A percentile compares a stretch with the other conserved stretches of the same genome.
Evolutionary conservation across 2,113 vertebrate genomes (phyloP).

Genomic region (Mobula hypostoma): DNA sequence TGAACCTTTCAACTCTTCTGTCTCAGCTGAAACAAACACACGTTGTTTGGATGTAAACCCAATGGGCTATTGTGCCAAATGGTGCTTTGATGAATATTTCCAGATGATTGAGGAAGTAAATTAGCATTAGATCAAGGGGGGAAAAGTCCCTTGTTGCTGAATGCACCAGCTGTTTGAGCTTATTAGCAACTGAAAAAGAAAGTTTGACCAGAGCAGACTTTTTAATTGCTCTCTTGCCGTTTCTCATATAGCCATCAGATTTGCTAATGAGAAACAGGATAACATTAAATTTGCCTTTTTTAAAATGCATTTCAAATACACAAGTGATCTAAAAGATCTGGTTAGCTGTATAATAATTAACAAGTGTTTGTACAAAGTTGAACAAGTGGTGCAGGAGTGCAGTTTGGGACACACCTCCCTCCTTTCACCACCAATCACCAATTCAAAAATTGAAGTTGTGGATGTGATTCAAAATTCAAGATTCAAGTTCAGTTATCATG

Average conservation of each 20-base stretch:
- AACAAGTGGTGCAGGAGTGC: too few relatives aligned
- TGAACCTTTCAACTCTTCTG: too few relatives aligned
- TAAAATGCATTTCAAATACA: background rate
- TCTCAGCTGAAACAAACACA: background rate
- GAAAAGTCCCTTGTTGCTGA: background rate
- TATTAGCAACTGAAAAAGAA: slow-evolving; percentile 6
- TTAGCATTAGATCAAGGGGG: background rate
- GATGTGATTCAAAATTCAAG: too few relatives aligned
- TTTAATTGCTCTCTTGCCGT: slow-evolving; percentile 13
- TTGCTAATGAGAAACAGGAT: background rate
- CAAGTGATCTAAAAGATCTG: background rate
- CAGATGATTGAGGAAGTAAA: background rate
- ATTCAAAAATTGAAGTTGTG: too few relatives aligned
- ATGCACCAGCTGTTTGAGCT: background rate
- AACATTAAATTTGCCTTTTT: background rate
- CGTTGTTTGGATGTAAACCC: background rate
- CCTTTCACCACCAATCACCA: too few relatives aligned
- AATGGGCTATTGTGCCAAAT: background rate
- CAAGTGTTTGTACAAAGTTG: too few relatives aligned
- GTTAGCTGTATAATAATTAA: background rate
- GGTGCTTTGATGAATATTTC: slow-evolving; percentile 30
- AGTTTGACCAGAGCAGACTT: slow-evolving; percentile 23
- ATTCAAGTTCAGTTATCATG: too few relatives aligned
- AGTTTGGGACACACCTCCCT: too few relatives aligned
- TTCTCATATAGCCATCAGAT: background rate